Evolutionary conservation across 2,888 invertebrate genomes (phyloP).

Genomic region (Pandemis cinnamomeana): DNA sequence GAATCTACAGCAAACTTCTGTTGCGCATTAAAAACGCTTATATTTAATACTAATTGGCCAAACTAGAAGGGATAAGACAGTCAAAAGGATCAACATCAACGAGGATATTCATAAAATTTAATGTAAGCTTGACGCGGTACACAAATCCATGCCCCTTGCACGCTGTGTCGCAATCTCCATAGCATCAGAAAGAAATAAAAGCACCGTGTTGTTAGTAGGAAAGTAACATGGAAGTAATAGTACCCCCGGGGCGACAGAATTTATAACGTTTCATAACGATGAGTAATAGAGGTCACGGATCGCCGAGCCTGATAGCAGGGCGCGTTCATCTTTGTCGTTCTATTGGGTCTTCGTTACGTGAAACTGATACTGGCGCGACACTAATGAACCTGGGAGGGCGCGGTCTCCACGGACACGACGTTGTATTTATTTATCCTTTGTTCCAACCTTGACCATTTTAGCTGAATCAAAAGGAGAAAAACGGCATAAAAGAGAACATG

Average conservation of each 20-base stretch:
- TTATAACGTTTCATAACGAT: constrained; percentile 32
- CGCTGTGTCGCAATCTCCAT: not conserved
- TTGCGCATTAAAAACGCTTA: not conserved
- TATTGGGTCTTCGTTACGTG: constrained; percentile 29
- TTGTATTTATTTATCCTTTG: constrained; percentile 6
- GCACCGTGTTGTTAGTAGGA: constrained; percentile 20
- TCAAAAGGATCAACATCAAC: constrained; percentile 18
- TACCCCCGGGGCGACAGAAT: constrained; percentile 36
- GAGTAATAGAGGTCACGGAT: constrained; percentile 39
- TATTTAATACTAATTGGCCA: not conserved
- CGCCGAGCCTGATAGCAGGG: constrained; percentile 17
- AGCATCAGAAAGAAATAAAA: not conserved
- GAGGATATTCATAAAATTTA: constrained; percentile 13
- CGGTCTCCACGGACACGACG: not conserved
- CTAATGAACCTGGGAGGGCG: constrained; percentile 31
- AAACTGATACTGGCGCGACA: constrained; percentile 35
- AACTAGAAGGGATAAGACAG: constrained; percentile 7
- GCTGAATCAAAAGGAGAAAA: not conserved
- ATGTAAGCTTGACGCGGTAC: not conserved
- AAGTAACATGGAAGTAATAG: constrained; percentile 29
- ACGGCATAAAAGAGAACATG: not conserved
- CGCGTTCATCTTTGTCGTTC: constrained; percentile 36
- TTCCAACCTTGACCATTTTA: not conserved
- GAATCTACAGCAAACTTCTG: not conserved
- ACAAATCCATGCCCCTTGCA: not conserved